phyloP scores from a whole-genome alignment of 2,797 vertebrate species.

The Alfaro cultratus region DNA sequence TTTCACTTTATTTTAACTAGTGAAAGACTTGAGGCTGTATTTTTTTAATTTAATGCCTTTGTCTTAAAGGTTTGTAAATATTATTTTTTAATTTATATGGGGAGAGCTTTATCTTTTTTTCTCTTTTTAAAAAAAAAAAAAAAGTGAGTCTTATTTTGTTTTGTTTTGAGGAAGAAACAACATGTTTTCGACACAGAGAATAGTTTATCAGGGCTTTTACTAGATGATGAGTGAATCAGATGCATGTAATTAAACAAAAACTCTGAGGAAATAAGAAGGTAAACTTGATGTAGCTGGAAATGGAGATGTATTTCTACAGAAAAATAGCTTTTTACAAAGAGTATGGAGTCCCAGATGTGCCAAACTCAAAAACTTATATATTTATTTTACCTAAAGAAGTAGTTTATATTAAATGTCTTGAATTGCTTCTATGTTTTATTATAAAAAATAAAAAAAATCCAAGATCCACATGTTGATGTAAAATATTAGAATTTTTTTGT shows the following conservation, averaged over 20 bases:
- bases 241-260: not conserved
- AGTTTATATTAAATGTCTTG: not conserved
- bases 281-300: not conserved
- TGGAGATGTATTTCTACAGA: conserved; percentile 1
- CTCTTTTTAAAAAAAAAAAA: not conserved
- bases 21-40: conserved; percentile 67
- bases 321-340: fast-evolving
- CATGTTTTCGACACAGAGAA: conserved; percentile 51
- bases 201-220: conserved; percentile 32
- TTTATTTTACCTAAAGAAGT: not conserved
- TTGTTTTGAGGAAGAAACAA: conserved; percentile 38
- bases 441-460: not conserved
- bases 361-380: not conserved
- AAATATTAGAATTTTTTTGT: not conserved
- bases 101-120: conserved; percentile 62
- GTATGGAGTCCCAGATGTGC: conserved; percentile 37
- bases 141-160: conserved; percentile 73
- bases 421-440: not conserved
- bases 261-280: not conserved
- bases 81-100: conserved; percentile 83
- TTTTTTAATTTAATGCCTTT: conserved; percentile 78
- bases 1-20: conserved; percentile 47
- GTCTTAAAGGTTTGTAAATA: conserved; percentile 80
- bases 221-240: not conserved
- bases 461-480: not conserved